Percentiles rank a stretch among this genome's conserved stretches.
These are phyloP conservation scores for Hozukius guyotensis DNA, from an alignment of 2,797 vertebrate species.

Conservation along the genomic window DNA sequence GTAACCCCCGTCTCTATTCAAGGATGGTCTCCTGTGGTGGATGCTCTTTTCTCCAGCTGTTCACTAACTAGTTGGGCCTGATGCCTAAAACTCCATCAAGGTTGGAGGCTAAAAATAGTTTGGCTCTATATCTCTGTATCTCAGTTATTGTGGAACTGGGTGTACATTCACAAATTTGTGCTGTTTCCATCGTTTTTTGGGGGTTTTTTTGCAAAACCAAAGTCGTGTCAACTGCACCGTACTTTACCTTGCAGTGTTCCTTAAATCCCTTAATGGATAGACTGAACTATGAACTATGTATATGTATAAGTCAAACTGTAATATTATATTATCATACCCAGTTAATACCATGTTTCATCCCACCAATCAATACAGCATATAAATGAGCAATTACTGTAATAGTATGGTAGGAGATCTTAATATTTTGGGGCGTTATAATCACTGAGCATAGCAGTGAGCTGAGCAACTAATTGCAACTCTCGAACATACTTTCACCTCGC, in stretches of 20 bases:
- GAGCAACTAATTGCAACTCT: slow-evolving; percentile 41
- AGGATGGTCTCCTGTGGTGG: background rate
- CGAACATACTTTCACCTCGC: background rate
- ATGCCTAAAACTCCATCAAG: background rate
- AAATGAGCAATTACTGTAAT: slow-evolving; percentile 43
- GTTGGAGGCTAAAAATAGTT: background rate
- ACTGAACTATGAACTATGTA: background rate
- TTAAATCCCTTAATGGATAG: background rate
- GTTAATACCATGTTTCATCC: background rate
- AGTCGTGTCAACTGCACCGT: background rate
- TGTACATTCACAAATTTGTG: background rate
- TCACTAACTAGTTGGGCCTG: background rate
- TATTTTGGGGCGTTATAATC: slow-evolving; percentile 39
- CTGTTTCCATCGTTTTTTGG: background rate
- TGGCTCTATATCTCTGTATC: background rate
- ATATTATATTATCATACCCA: background rate
- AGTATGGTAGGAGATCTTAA: slow-evolving; percentile 19
- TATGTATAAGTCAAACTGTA: background rate
- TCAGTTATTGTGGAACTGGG: background rate
- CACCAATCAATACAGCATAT: slow-evolving; percentile 8
- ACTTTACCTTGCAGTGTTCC: background rate
- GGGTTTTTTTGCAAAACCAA: background rate
- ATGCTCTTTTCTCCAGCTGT: background rate
- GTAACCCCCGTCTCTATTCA: background rate
- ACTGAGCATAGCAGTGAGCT: background rate